Base-by-base conservation (phyloP, 1,140 invertebrate species). In the Caenorhabditis briggsae region DNA sequence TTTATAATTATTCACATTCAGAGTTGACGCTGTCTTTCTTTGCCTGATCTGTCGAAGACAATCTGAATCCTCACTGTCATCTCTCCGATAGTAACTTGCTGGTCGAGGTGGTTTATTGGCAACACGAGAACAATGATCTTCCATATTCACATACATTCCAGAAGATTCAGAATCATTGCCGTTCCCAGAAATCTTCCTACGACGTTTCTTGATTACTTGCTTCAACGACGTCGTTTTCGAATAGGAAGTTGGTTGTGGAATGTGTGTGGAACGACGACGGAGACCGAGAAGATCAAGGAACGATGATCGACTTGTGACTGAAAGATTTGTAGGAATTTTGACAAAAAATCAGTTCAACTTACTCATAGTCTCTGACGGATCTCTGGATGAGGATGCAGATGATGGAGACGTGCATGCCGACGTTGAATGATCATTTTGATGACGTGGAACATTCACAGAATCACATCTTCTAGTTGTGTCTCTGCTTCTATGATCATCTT, bases 211-310 rank as follows among this genome's bases (percentile, higher is more conserved):
- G 46, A 50, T 53, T 18, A 53, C 46, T 50, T 78, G 70, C 23
- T 78, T 78, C 70, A 53, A 23, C 2, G 70, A 48, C 50, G 70
- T 78, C 5, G 70, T 78, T 53, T 78, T 78, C 0, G 70, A 78
- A 78, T 78, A 78, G 25, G 84, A 65, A 5, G 61, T 74, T 25
- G 84, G 46, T 56, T 64, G 84, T n/a, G 84, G 84, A 41, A 85
- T 50, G 14, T 64, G 84, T 25, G 84, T 70, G 25, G 84, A 70
- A n/a, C 84, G 61, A 53, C 85, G 70, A 16, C 86, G 82, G 11
- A 88, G 43, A 41, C 88, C 88, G 41, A 88, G 58, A 50, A 88
- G 56, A 55, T 88, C 88, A 5, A 88, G 61, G 82, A 88, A 88
- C 6, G 86, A 87, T 0, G 88, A 88, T 20, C 87, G 74, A 61